Evolutionary conservation across 1,140 invertebrate genomes (phyloP).

Genomic region (Eumaeus atala): DNA sequence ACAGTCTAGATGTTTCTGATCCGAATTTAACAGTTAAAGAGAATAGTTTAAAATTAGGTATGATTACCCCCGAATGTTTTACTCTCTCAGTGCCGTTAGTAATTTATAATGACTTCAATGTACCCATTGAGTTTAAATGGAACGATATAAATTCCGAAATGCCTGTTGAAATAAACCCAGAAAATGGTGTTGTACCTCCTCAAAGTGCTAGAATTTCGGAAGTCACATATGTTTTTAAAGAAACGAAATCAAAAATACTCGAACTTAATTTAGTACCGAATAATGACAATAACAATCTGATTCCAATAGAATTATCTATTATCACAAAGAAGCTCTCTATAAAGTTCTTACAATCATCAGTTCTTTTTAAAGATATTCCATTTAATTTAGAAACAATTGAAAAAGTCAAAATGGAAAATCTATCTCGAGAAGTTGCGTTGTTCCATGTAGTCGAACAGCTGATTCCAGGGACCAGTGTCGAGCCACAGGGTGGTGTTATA

Average conservation of each 20-base stretch:
- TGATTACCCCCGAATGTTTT: slow-evolving; percentile 58
- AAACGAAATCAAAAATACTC: slow-evolving; percentile 51
- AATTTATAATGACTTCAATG: slow-evolving; percentile 56
- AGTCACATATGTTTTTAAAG: slow-evolving; percentile 46
- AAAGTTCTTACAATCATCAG: slow-evolving; percentile 51
- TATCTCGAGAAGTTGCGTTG: slow-evolving; percentile 55
- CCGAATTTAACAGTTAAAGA: slow-evolving; percentile 47
- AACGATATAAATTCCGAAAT: slow-evolving; percentile 37
- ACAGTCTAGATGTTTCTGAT: slow-evolving; percentile 44
- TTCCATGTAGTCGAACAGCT: slow-evolving; percentile 59
- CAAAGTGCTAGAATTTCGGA: slow-evolving; percentile 52
- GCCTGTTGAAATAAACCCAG: slow-evolving; percentile 56
- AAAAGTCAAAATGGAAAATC: slow-evolving; percentile 58
- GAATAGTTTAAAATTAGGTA: slow-evolving; percentile 60
- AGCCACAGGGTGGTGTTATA: slow-evolving; percentile 56
- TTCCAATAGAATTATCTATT: slow-evolving; percentile 52
- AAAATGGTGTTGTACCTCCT: slow-evolving; percentile 35
- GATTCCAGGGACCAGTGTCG: slow-evolving; percentile 52
- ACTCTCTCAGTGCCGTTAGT: slow-evolving; percentile 49
- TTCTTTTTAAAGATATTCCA: slow-evolving; percentile 59
- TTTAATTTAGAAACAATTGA: slow-evolving; percentile 54
- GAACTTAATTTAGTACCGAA: slow-evolving; percentile 48
- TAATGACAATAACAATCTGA: slow-evolving; percentile 27
- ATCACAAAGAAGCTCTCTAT: slow-evolving; percentile 52
- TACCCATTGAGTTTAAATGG: slow-evolving; percentile 49